Conservation (phyloP, 2,888 invertebrate species). For the Chaetoderma sp. region DNA sequence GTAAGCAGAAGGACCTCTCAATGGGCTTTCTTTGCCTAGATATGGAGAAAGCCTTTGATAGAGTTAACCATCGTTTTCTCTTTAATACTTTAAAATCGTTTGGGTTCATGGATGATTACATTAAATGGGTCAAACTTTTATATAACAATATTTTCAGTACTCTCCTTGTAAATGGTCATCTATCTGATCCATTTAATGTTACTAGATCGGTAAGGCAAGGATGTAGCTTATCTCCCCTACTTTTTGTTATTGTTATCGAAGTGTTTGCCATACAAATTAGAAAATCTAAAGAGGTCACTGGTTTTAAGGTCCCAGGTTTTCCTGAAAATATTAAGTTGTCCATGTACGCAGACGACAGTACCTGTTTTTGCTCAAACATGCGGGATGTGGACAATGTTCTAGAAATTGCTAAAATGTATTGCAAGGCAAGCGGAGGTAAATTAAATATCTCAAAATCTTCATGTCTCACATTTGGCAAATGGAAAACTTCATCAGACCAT, state of each 20-base stretch:
- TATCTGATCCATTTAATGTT: conserved; percentile 3
- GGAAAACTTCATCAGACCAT: background rate
- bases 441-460: background rate
- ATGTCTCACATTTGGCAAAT: background rate
- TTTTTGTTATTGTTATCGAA: conserved; percentile 11
- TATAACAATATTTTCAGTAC: background rate
- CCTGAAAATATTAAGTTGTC: background rate
- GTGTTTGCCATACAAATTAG: background rate
- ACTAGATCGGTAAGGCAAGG: conserved; percentile 17
- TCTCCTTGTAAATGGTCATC: conserved; percentile 6
- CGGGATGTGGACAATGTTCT: background rate
- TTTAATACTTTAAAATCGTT: background rate
- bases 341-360: conserved; percentile 9
- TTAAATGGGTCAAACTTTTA: conserved; percentile 6
- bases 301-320: conserved; percentile 4
- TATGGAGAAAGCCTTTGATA: conserved; percentile 24
- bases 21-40: conserved; percentile 4
- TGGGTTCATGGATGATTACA: conserved; percentile 4
- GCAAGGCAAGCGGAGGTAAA: background rate
- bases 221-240: conserved; percentile 8
- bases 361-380: background rate
- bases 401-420: background rate
- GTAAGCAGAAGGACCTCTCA: background rate
- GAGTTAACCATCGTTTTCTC: conserved; percentile 12
- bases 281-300: background rate